Evolutionary conservation across 1,140 invertebrate genomes (phyloP).

Genomic region (Proales similis): DNA sequence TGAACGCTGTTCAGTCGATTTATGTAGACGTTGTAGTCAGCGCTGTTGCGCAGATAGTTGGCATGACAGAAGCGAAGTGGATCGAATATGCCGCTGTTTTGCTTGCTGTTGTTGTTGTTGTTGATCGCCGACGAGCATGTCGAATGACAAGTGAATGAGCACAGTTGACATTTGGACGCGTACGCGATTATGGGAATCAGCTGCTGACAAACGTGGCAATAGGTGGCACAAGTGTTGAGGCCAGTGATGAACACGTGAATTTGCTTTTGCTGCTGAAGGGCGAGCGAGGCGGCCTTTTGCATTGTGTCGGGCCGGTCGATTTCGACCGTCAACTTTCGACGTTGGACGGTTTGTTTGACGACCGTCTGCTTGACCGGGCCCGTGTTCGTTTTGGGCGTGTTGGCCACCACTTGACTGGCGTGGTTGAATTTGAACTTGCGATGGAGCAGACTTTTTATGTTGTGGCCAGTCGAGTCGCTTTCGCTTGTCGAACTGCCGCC

Average conservation of each 20-base stretch:
- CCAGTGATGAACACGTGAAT: slow-evolving; percentile 37
- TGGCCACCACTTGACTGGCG: slow-evolving; percentile 18
- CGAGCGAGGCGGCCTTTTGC: neutral
- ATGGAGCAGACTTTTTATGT: slow-evolving; percentile 25
- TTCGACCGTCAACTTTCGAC: neutral
- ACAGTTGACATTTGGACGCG: slow-evolving; percentile 34
- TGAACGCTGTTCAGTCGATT: slow-evolving; percentile 32
- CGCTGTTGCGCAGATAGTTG: slow-evolving; percentile 17
- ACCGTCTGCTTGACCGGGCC: too few species aligned
- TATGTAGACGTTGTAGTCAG: slow-evolving; percentile 33
- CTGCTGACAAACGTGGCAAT: slow-evolving; percentile 34
- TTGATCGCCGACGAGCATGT: slow-evolving; percentile 24
- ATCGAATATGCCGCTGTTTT: slow-evolving; percentile 11
- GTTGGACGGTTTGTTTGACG: neutral
- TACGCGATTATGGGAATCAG: slow-evolving; percentile 30
- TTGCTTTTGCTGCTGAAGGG: slow-evolving; percentile 23
- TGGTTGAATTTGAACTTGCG: slow-evolving; percentile 10
- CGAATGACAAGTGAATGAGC: slow-evolving; percentile 35
- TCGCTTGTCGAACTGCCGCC: neutral
- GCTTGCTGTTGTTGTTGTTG: too few species aligned
- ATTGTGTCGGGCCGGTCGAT: slow-evolving; percentile 7
- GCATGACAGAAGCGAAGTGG: slow-evolving; percentile 27
- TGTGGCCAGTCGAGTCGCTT: slow-evolving; percentile 4
- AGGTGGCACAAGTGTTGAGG: slow-evolving; percentile 32
- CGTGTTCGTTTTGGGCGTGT: slow-evolving; percentile 3